Conservation (phyloP, 2,888 invertebrate genomes). For the Agriopis aurantiaria region DNA sequence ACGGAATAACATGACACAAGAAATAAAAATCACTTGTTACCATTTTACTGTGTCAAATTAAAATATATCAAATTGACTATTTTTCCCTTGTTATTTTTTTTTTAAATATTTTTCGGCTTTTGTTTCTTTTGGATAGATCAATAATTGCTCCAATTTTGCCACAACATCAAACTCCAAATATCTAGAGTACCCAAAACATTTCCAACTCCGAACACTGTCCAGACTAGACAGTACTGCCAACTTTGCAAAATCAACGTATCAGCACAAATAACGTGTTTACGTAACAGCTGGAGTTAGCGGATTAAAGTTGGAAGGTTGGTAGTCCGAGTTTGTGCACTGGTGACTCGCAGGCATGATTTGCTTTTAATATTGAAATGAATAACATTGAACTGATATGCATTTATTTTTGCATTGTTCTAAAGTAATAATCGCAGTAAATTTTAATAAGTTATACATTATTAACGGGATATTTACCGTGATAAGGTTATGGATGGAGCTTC, state of each 20-base stretch:
- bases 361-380: constrained; percentile 2
- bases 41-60: too few relatives aligned
- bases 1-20: too few relatives aligned
- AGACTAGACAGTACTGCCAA: constrained; percentile 44
- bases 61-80: too few relatives aligned
- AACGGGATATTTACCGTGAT: too few relatives aligned
- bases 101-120: too few relatives aligned
- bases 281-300: constrained; percentile 37
- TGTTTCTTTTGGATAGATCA: too few relatives aligned
- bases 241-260: constrained; percentile 44
- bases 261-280: constrained; percentile 50
- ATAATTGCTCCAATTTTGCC: not conserved
- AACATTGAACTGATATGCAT: not conserved
- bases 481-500: too few relatives aligned
- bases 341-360: constrained; percentile 14
- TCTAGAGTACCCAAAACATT: constrained; percentile 14
- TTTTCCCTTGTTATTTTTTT: too few relatives aligned
- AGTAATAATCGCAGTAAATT: not conserved
- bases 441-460: too few relatives aligned
- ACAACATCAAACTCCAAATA: constrained; percentile 22
- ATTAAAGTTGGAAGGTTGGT: constrained; percentile 50
- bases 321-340: constrained; percentile 27
- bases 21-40: too few relatives aligned
- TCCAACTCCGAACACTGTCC: constrained; percentile 17
- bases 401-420: not conserved